Evolutionary conservation across 1,140 invertebrate species (phyloP), one percentile per base, ranked within the genome.

Genomic region (Sinonovacula constricta): DNA sequence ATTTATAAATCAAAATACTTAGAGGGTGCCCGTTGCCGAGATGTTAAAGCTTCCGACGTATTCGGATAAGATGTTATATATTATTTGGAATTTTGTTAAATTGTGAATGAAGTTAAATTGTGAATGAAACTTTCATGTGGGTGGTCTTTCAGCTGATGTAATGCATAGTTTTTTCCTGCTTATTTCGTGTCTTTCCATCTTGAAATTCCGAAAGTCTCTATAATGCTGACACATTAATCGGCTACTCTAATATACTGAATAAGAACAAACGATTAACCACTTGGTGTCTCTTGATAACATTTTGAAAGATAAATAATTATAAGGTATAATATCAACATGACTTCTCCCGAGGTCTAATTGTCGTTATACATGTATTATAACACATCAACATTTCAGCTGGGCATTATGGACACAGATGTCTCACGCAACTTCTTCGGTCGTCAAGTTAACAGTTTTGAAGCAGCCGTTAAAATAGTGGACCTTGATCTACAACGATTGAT

Each of bases 391-490:
- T 80, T 81, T 31, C 80, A 89, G 88, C 66, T 89, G 3, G 82
- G 78, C n/a, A 72, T 85, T 31, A 81, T 88, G 36, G 83, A 87
- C 53, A 86, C 82, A 3, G 80, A 83, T 1, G 86, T 87, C 24
- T 85, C 82, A 12, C 77, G 88, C 30, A 89, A 89, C 63, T 85
- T 79, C 26, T 88, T 88, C 66, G 88, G 88, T 33, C 72, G 88
- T 7, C 88, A 89, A 63, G 74, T 86, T 1, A 65, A 88, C 56
- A 89, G 88, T 78, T 89, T 88, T 75, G 87, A 89, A 71, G 79
- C 76, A 15, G 67, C 80, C 22, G 63, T 89, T 7, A 65, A 60
- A 53, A 59, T 89, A n/a, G 72, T 70, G n/a, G 62, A 83, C 39
- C 34, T 53, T n/a, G 39, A 70, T 4, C 57, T 84, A n/a, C 57